phyloP scores from a whole-genome alignment of 2,113 vertebrate species.

The Notothenia coriiceps region DNA sequence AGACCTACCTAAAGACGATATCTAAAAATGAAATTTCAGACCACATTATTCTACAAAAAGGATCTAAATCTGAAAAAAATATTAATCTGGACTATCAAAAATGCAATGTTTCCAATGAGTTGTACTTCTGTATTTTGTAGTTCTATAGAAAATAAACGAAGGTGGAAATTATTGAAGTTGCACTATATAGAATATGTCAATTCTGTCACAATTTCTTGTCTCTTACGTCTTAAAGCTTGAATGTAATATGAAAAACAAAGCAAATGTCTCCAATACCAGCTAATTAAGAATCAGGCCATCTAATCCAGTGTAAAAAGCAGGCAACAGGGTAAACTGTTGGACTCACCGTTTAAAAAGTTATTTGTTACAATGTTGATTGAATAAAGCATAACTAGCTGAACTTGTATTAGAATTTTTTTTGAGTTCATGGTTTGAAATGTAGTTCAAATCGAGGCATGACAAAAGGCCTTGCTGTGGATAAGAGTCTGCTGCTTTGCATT shows the following conservation, averaged over 20 bases:
- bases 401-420: background rate
- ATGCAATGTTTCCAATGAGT: background rate
- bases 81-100: slow-evolving; percentile 4
- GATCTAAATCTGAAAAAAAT: background rate
- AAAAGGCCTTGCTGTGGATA: slow-evolving; percentile 28
- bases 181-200: background rate
- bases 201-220: background rate
- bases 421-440: slow-evolving; percentile 5
- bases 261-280: background rate
- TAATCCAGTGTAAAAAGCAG: slow-evolving; percentile 34
- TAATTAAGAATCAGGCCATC: slow-evolving; percentile 5
- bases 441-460: slow-evolving; percentile 28
- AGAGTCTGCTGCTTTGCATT: slow-evolving; percentile 38
- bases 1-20: background rate
- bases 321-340: slow-evolving; percentile 13
- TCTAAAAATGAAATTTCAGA: background rate
- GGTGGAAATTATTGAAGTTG: slow-evolving; percentile 7
- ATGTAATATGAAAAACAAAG: background rate
- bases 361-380: background rate
- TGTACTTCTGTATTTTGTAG: background rate
- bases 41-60: background rate
- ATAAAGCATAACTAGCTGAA: background rate
- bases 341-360: background rate
- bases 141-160: slow-evolving; percentile 40
- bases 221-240: background rate